Evolutionary conservation across 2,113 vertebrate species (phyloP).

Genomic region (Myotis davidii): DNA sequence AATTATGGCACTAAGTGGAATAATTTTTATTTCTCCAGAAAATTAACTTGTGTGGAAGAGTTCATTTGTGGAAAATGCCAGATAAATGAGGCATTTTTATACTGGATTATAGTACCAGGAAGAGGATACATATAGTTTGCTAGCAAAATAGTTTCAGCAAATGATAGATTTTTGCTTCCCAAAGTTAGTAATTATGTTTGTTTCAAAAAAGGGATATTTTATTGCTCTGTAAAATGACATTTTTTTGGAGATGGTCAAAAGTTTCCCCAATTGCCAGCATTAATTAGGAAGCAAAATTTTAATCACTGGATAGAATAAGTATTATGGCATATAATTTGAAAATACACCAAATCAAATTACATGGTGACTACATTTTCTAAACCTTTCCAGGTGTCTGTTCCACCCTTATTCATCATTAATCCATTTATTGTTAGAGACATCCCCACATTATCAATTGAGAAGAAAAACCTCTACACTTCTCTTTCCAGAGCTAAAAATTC

Average conservation of each 20-base stretch:
- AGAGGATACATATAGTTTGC: not conserved
- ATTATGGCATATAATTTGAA: not conserved
- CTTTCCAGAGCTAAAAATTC: conserved; percentile 3
- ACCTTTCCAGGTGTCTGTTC: not conserved
- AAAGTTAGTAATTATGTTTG: conserved; percentile 41
- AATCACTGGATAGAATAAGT: not conserved
- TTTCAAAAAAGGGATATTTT: conserved; percentile 45
- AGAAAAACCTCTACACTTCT: not conserved
- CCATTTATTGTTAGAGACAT: not conserved
- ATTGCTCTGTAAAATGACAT: conserved; percentile 36
- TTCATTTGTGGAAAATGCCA: conserved; percentile 55
- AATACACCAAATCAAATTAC: conserved; percentile 18
- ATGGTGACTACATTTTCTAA: not conserved
- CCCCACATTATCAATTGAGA: not conserved
- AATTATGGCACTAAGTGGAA: conserved; percentile 44
- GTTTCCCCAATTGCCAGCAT: not conserved
- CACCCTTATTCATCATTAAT: not conserved
- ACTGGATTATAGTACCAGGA: not conserved
- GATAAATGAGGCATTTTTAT: conserved; percentile 40
- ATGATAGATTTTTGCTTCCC: conserved; percentile 41
- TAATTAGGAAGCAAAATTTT: conserved; percentile 38
- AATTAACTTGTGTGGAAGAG: conserved; percentile 54
- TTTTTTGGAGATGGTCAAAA: conserved; percentile 29
- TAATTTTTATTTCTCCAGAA: conserved; percentile 66
- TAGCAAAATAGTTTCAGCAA: conserved; percentile 32